A percentile compares a stretch with the other conserved stretches of the same genome.
Evolutionary conservation across 2,888 invertebrate genomes (phyloP).

Genomic region (Amblyjoppa proteus): DNA sequence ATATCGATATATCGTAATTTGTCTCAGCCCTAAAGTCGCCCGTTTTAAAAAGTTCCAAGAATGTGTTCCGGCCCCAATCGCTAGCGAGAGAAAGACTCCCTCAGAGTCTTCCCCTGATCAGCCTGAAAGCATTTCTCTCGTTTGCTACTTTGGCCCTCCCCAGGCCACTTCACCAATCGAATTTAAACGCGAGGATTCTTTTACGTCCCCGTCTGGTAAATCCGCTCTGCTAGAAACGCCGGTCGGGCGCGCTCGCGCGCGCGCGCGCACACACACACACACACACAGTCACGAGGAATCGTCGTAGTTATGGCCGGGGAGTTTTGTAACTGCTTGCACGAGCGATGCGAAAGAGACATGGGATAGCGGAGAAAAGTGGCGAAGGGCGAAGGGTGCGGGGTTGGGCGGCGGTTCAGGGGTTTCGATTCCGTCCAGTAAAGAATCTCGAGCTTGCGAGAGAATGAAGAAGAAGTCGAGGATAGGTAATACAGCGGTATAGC

Average conservation of each 20-base stretch:
- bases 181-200: constrained; percentile 57
- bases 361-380: constrained; percentile 4
- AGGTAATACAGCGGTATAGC: constrained; percentile 14
- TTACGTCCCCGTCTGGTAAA: constrained; percentile 51
- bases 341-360: background rate
- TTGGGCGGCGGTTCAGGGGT: background rate
- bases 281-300: background rate
- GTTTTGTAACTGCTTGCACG: constrained; percentile 32
- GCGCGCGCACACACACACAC: background rate
- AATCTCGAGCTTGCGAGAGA: constrained; percentile 2
- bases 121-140: constrained; percentile 59
- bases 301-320: constrained; percentile 4
- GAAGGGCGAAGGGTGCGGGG: background rate
- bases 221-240: constrained; percentile 17
- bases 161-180: constrained; percentile 59
- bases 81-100: constrained; percentile 13
- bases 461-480: constrained; percentile 15
- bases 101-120: constrained; percentile 51
- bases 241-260: background rate
- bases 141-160: constrained; percentile 33
- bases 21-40: background rate
- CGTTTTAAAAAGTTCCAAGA: constrained; percentile 4
- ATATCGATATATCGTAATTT: background rate
- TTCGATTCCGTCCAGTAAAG: constrained; percentile 7
- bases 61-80: background rate